Conservation (phyloP, 1,140 invertebrate species). For the Scaptomyza pallida region DNA sequence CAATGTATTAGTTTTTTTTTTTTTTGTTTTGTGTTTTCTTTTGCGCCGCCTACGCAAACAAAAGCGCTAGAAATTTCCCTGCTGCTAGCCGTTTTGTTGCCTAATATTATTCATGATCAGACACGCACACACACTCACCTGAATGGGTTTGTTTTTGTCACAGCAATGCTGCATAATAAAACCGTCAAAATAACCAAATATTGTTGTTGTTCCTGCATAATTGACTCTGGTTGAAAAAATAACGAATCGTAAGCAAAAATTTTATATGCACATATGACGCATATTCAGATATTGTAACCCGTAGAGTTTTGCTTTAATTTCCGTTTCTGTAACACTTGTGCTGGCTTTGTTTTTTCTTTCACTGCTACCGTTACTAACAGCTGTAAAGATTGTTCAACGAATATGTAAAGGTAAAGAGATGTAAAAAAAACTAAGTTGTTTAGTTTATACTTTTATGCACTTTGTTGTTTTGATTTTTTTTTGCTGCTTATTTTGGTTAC, state of each 20-base stretch:
- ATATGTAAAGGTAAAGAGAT: too few relatives aligned
- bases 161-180: slow-evolving; percentile 31
- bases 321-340: not conserved
- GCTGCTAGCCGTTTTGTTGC: not conserved
- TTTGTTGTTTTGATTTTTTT: slow-evolving; percentile 26
- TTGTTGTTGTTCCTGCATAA: slow-evolving; percentile 34
- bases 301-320: slow-evolving; percentile 6
- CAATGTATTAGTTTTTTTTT: not conserved
- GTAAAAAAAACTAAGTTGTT: slow-evolving; percentile 16
- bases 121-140: slow-evolving; percentile 25
- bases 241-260: slow-evolving; percentile 26
- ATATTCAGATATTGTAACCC: slow-evolving; percentile 8
- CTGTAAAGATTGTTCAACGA: too few relatives aligned
- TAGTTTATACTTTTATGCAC: slow-evolving; percentile 18
- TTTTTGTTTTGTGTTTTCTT: slow-evolving; percentile 19
- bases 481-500: too few relatives aligned
- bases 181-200: slow-evolving; percentile 20
- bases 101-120: not conserved
- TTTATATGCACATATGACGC: slow-evolving; percentile 20
- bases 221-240: slow-evolving; percentile 29
- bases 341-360: too few relatives aligned
- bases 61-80: slow-evolving; percentile 23
- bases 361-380: too few relatives aligned
- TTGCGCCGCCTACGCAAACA: slow-evolving; percentile 11
- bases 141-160: slow-evolving; percentile 15